Base-by-base conservation (phyloP, 2,888 invertebrate species). In the Cerceris ruficornis region DNA sequence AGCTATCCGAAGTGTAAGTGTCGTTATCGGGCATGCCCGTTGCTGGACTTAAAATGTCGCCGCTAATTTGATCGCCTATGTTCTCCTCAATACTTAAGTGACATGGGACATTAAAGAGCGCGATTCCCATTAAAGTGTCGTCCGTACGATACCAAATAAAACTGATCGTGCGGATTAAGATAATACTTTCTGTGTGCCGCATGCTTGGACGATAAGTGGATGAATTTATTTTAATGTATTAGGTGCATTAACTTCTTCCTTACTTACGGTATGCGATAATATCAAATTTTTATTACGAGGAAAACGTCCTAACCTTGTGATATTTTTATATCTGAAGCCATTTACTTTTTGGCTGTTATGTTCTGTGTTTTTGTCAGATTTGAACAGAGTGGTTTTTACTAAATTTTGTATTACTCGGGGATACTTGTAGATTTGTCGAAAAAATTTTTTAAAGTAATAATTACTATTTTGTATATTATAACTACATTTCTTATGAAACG, bases 181-280 rank as follows among this genome's bases (percentile, higher is more conserved):
- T 61, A 61, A 61, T 49, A 11, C 15, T 39, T 11, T 42, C 52
- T 8, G 28, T 7, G 41, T 13, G 11, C 13, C 42, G 4, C n/a
- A 6, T 13, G 41, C n/a, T 59, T n/a, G 0, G 1, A n/a, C 42
- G 28, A 39, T 15, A 11, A 59, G 1, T 7, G n/a, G 14, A 59
- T 59, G n/a, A 41, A 59, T 59, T 59, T 59, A 41, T 59, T 59
- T 1, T 42, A 14, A 59, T 59, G 13, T 42, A n/a, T 41, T 59
- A 39, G 57, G 13, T 0, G 39, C 57, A 8, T 59, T 41, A 42
- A 41, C 58, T 41, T 11, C 13, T 55, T 9, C 11, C 7, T 28
- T 8, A 7, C 4, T n/a, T 7, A 39, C 0, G 13, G n/a, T 57
- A 46, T 11, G 46, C 1, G 46, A 46, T 57, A 28, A 8, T 17